A percentile compares a stretch with the other conserved stretches of the same genome.
These are phyloP conservation scores for Pseudomyrmex cubaensis DNA, from an alignment of 1,140 invertebrate species.

Conservation along the genomic window DNA sequence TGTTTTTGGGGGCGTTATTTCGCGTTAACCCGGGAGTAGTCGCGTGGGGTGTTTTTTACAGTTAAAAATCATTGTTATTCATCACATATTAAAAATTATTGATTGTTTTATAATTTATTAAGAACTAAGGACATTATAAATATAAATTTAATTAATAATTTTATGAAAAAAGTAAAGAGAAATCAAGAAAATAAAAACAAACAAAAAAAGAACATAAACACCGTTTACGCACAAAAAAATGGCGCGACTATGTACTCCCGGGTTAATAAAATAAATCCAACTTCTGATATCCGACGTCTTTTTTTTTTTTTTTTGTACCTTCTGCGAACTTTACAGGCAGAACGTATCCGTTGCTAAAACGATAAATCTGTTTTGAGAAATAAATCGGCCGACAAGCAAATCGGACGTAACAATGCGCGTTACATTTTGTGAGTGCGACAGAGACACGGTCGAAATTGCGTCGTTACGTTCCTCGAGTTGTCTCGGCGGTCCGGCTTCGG, in stretches of 20 bases:
- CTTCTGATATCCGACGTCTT: neutral
- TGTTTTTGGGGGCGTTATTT: neutral
- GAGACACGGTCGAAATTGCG: constrained; percentile 49
- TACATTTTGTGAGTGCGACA: constrained; percentile 71
- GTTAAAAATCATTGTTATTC: no score
- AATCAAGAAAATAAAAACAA: no score
- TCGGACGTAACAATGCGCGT: neutral
- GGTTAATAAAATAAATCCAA: neutral
- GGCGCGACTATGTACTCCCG: no score
- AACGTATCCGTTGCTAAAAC: constrained; percentile 62
- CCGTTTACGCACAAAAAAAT: no score
- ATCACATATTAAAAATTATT: no score
- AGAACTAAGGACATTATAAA: no score
- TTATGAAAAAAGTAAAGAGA: no score
- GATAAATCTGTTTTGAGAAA: constrained; percentile 28
- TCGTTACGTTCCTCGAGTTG: constrained; percentile 19
- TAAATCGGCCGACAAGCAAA: constrained; percentile 31
- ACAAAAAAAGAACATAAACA: no score
- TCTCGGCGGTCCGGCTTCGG: constrained; percentile 20
- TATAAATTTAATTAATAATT: no score
- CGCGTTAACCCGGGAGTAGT: no score
- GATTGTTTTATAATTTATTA: no score
- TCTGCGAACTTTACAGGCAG: constrained; percentile 57
- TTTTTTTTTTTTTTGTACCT: constrained; percentile 47
- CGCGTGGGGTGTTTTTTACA: no score